Evolutionary conservation across 1,140 invertebrate genomes (phyloP).

Genomic region (Metaphire vulgaris): DNA sequence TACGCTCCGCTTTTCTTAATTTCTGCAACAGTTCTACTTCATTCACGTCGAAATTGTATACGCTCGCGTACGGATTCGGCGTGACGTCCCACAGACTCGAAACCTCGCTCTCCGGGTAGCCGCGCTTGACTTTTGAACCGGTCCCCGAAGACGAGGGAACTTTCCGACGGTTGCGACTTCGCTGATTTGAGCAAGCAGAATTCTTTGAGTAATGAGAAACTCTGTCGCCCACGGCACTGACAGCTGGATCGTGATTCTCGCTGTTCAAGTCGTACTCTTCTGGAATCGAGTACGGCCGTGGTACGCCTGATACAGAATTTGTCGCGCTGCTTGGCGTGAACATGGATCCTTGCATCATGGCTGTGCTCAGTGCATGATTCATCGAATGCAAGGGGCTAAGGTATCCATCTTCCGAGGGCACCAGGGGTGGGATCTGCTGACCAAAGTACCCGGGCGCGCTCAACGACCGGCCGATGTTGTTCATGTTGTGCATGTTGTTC

Average conservation of each 20-base stretch:
- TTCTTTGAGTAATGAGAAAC: background rate
- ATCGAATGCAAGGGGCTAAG: background rate
- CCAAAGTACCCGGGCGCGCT: background rate
- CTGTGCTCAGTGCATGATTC: background rate
- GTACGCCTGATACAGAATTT: background rate
- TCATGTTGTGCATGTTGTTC: background rate
- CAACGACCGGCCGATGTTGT: background rate
- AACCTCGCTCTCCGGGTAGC: background rate
- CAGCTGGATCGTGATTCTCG: background rate
- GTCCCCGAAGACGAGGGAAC: background rate
- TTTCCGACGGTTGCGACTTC: background rate
- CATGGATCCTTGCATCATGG: background rate
- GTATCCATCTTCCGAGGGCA: background rate
- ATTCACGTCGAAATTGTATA: background rate
- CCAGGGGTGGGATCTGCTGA: background rate
- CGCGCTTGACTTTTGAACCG: background rate
- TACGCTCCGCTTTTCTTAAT: background rate
- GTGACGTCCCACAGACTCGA: conserved; percentile 24
- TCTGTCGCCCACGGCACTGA: background rate
- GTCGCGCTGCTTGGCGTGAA: background rate
- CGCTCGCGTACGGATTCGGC: background rate
- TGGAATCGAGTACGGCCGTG: background rate
- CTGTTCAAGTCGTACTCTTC: background rate
- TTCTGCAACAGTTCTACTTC: background rate
- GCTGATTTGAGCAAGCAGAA: background rate